Conservation (phyloP, 2,888 invertebrate genomes). For the Sycophila texana region DNA sequence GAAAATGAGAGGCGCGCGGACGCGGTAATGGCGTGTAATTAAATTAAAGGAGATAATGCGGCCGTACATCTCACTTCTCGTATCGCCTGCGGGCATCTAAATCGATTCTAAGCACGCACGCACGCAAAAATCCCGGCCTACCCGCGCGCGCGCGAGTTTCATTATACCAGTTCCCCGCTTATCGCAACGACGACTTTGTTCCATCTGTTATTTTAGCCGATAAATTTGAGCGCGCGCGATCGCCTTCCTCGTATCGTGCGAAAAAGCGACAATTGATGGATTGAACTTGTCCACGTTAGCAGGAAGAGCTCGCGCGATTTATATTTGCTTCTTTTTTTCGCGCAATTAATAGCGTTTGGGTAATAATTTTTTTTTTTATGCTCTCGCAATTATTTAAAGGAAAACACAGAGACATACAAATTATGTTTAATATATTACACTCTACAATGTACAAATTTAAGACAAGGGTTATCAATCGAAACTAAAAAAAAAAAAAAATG, state of each 20-base stretch:
- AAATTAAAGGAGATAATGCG: conserved; percentile 38
- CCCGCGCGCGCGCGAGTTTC: background rate
- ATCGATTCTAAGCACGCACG: conserved; percentile 50
- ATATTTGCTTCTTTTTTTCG: too few species aligned
- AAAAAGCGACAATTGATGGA: background rate
- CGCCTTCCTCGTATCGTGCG: background rate
- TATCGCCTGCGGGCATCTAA: conserved; percentile 29
- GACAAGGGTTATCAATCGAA: too few species aligned
- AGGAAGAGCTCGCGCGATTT: background rate
- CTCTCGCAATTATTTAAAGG: too few species aligned
- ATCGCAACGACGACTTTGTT: background rate
- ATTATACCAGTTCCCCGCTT: background rate
- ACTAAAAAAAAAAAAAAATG: too few species aligned
- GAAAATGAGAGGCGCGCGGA: conserved; percentile 19
- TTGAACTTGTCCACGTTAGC: background rate
- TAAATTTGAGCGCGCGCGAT: background rate
- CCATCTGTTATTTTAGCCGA: background rate
- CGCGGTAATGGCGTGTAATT: conserved; percentile 29
- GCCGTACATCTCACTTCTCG: conserved; percentile 31
- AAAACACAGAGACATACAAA: too few species aligned
- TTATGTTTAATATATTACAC: too few species aligned
- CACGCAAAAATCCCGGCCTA: conserved; percentile 12
- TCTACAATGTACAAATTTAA: too few species aligned
- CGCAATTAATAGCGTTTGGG: too few species aligned
- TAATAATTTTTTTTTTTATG: too few species aligned